Base-by-base conservation (phyloP, 2,888 invertebrate genomes). In the Drosophila prolongata region DNA sequence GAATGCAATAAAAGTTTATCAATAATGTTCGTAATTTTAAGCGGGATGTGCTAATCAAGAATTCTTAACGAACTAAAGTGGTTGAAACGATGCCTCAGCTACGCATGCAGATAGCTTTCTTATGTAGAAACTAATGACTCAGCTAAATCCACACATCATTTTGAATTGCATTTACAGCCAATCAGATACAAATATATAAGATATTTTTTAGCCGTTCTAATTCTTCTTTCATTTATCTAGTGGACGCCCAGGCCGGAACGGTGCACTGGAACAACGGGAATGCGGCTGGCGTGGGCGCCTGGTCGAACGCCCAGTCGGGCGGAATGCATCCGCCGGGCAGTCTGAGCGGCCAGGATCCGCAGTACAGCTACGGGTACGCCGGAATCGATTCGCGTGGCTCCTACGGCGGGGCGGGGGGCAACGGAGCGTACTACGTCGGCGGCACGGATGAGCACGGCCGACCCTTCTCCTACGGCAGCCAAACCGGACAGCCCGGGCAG, bases 381-480 rank as follows among this genome's bases (percentile, higher is more conserved):
- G 84, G 84, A 49, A 43, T 88, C 19, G 84, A 85, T 37, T 69
- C 79, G 0, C 87, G 84, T 0, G 84, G 84, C 0, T 56, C 70
- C n/a, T 88, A 88, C 6, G 84, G 84, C 9, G 84, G 89, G 1
- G 78, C 89, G 6, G 84, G 76, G 1, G 84, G 84, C 60, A 85
- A 85, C 34, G 84, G 84, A 0, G 84, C 77, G 38, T 85, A 87
- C 70, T 88, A 88, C 13, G 75, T 89, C 3, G 68, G 78, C 37
- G 87, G 84, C 44, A 87, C 75, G 16, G 89, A 85, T n/a, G 85
- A 89, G 69, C 89, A 87, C n/a, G 85, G 85, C 1, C 70, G 89
- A 0, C 89, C 89, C 38, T 85, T 60, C 40, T 73, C 85, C 35
- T 85, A 85, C 16, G 77, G 75, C 30, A 46, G 24, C 9, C 65